Evolutionary conservation across 2,888 invertebrate genomes (phyloP).

Genomic region (Oscheius sp.): DNA sequence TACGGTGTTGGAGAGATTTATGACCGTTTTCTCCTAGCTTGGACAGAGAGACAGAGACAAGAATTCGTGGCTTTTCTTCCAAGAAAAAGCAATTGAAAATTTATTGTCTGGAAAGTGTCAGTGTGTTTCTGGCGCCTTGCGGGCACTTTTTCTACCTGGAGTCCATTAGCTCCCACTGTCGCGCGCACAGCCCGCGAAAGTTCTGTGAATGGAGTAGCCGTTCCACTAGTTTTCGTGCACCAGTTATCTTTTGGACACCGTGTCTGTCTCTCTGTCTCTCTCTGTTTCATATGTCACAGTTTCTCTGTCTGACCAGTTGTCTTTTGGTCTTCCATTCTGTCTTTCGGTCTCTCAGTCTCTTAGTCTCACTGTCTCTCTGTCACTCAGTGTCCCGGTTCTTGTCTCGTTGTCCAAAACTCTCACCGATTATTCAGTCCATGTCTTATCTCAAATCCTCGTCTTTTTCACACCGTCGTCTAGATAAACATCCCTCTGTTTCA

Average conservation of each 20-base stretch:
- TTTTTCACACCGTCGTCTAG: neutral
- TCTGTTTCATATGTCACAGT: neutral
- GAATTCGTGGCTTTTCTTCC: no score
- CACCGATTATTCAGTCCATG: neutral
- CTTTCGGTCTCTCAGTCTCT: neutral
- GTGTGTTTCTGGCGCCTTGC: conserved; percentile 1
- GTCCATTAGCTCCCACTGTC: conserved; percentile 19
- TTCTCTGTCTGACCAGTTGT: no score
- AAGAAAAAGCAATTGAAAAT: no score
- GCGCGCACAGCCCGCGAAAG: conserved; percentile 1
- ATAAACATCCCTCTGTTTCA: neutral
- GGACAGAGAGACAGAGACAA: no score
- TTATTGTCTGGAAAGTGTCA: no score
- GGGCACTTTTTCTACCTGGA: conserved; percentile 1
- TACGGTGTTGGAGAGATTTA: conserved; percentile 31
- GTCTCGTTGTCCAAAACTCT: no score
- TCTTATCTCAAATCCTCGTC: neutral
- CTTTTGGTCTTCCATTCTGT: neutral
- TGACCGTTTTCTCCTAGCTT: conserved; percentile 16
- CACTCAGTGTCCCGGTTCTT: neutral
- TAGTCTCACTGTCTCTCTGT: neutral
- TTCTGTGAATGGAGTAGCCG: conserved; percentile 31
- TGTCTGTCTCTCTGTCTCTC: neutral
- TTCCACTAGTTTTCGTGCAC: conserved; percentile 2
- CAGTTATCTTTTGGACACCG: neutral